Conservation (phyloP, 2,113 vertebrate species). For the Gracilinanus agilis region DNA sequence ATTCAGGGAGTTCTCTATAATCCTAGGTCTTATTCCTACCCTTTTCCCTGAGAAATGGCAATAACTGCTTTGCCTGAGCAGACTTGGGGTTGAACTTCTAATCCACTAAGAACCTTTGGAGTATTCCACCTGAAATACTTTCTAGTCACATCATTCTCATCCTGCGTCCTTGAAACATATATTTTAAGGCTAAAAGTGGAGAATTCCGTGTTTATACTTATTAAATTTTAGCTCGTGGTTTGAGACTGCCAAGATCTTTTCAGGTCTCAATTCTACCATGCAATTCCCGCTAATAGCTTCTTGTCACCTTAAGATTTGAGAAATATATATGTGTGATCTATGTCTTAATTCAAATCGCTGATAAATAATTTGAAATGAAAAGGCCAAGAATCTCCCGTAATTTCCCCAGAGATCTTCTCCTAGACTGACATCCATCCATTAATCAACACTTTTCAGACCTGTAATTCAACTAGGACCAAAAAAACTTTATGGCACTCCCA, state of each 20-base stretch:
- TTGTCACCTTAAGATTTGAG: not conserved
- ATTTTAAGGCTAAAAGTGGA: not conserved
- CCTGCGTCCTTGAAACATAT: not conserved
- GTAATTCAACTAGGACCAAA: not conserved
- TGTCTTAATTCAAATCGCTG: not conserved
- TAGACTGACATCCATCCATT: not conserved
- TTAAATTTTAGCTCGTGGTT: not conserved
- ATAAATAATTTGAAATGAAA: not conserved
- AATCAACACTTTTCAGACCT: not conserved
- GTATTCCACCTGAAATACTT: not conserved
- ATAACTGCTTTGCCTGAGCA: not conserved
- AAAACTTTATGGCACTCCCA: not conserved
- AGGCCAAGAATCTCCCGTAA: not conserved
- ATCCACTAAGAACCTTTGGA: not conserved
- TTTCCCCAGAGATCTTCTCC: not conserved
- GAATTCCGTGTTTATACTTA: not conserved
- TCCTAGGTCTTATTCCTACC: not conserved
- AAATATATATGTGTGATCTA: not conserved
- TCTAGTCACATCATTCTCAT: not conserved
- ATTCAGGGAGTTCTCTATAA: not conserved
- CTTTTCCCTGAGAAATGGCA: not conserved
- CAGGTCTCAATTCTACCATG: not conserved
- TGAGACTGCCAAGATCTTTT: not conserved
- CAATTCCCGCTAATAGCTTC: not conserved
- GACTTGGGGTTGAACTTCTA: not conserved